phyloP scores from a whole-genome alignment of 2,888 invertebrate species.

The Drosophila mimica region DNA sequence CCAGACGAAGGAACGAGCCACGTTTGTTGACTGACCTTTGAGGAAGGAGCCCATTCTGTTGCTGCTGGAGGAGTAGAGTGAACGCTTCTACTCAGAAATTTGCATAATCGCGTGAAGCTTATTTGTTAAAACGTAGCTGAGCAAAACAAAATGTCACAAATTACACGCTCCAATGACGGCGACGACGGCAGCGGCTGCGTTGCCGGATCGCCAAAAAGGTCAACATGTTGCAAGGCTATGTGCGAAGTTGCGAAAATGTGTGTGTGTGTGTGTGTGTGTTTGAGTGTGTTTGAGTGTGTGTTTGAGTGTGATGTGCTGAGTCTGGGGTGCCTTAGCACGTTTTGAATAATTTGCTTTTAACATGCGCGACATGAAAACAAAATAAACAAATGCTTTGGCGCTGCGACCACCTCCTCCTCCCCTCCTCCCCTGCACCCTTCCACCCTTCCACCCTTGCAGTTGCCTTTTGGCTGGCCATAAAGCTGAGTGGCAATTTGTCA shows the following conservation, averaged over 20 bases:
- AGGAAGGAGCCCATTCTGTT: constrained; percentile 7
- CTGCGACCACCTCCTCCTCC: background rate
- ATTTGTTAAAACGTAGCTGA: constrained; percentile 71
- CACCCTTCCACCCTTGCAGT: background rate
- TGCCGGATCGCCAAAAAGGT: constrained; percentile 61
- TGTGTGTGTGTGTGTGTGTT: constrained; percentile 20
- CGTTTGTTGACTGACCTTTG: constrained; percentile 45
- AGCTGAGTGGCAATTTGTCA: constrained; percentile 78
- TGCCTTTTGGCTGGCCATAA: constrained; percentile 36
- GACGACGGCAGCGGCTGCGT: constrained; percentile 11
- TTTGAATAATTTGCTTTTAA: constrained; percentile 81
- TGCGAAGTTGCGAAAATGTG: constrained; percentile 33
- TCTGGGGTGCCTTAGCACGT: constrained; percentile 39
- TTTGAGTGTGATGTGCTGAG: constrained; percentile 15
- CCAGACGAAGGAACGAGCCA: constrained; percentile 20
- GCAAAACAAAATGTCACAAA: constrained; percentile 77
- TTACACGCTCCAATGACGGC: constrained; percentile 68
- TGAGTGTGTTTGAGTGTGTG: constrained; percentile 18
- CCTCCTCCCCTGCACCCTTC: background rate
- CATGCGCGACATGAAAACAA: constrained; percentile 78
- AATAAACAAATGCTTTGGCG: constrained; percentile 75
- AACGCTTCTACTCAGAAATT: constrained; percentile 50
- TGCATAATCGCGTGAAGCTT: constrained; percentile 80
- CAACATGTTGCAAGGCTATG: constrained; percentile 44
- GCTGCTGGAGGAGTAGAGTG: constrained; percentile 37